A percentile compares a stretch with the other conserved stretches of the same genome.
phyloP scores from a whole-genome alignment of 2,113 vertebrate genomes.

The Conger conger region DNA sequence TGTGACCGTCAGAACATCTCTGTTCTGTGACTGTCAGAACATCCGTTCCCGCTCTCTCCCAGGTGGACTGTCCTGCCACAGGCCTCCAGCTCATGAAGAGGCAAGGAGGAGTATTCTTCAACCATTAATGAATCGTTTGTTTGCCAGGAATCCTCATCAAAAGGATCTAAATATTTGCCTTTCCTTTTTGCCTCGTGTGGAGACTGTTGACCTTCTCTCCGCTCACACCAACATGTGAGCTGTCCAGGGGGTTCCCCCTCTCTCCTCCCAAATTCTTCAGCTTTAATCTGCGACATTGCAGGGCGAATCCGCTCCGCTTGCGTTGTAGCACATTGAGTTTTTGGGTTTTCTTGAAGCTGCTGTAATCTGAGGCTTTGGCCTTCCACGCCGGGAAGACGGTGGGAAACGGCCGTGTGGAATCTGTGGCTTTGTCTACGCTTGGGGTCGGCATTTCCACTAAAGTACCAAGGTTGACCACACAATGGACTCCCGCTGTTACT shows the following conservation, averaged over 20 bases:
- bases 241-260: neutral
- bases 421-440: constrained; percentile 19
- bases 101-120: neutral
- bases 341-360: neutral
- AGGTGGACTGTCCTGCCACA: neutral
- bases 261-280: neutral
- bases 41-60: too few relatives aligned
- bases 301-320: neutral
- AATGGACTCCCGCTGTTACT: neutral
- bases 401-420: neutral
- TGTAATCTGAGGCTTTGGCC: neutral
- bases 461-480: constrained; percentile 2
- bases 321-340: neutral
- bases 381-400: constrained; percentile 27
- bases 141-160: neutral
- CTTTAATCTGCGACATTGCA: constrained; percentile 1
- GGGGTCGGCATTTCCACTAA: constrained; percentile 8
- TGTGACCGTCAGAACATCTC: too few relatives aligned
- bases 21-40: constrained; percentile 16
- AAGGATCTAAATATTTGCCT: neutral
- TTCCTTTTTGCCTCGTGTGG: neutral
- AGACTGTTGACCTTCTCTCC: constrained; percentile 28
- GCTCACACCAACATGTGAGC: constrained; percentile 40
- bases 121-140: neutral
- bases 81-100: neutral